These are phyloP conservation scores for Drosophila sp. DNA, from an alignment of 1,140 invertebrate species.

Conservation along the genomic window DNA sequence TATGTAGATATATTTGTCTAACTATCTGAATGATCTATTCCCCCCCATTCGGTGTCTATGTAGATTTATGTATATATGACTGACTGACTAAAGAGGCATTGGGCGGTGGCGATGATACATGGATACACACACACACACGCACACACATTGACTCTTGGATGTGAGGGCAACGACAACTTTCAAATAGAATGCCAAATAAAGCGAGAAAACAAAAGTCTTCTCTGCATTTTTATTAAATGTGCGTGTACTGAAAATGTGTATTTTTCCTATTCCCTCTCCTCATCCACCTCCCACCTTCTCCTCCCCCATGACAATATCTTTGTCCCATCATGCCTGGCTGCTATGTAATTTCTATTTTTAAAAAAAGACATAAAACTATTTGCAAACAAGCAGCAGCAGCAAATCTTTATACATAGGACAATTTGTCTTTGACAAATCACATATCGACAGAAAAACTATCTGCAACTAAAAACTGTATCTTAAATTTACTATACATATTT, in stretches of 20 bases:
- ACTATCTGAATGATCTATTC: constrained; percentile 23
- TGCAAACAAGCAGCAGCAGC: constrained; percentile 23
- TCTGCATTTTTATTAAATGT: constrained; percentile 44
- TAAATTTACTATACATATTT: too few relatives aligned
- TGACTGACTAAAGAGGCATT: constrained; percentile 18
- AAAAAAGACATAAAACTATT: constrained; percentile 12
- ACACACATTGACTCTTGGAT: background rate
- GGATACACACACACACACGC: constrained; percentile 6
- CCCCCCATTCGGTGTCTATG: background rate
- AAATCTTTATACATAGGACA: constrained; percentile 9
- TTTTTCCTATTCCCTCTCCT: background rate
- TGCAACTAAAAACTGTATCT: too few relatives aligned
- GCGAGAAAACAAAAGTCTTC: constrained; percentile 36
- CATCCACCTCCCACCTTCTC: too few relatives aligned
- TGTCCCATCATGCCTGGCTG: constrained; percentile 29
- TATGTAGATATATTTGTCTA: constrained; percentile 15
- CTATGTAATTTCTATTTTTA: constrained; percentile 77
- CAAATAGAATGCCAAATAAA: constrained; percentile 70
- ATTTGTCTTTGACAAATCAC: constrained; percentile 36
- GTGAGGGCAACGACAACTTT: constrained; percentile 29
- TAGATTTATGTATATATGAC: constrained; percentile 28
- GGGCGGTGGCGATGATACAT: constrained; percentile 30
- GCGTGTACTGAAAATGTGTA: constrained; percentile 14
- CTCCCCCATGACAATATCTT: constrained; percentile 8
- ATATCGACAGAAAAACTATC: constrained; percentile 7